Base-by-base conservation (phyloP, 2,888 invertebrate species). In the Monopis laevigella region DNA sequence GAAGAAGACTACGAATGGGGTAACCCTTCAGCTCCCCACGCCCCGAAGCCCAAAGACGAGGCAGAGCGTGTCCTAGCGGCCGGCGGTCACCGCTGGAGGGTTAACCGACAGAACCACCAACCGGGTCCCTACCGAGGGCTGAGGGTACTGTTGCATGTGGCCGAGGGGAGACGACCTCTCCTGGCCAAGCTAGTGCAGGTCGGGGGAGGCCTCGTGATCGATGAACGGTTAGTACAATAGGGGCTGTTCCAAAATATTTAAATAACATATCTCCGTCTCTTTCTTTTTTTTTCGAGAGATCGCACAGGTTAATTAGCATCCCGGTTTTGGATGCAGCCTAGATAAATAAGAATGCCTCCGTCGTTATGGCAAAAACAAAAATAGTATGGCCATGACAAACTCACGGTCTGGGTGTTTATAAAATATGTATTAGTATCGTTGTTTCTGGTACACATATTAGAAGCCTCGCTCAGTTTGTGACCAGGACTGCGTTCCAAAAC, bases 1-100 rank as follows among this genome's bases (percentile, higher is more conserved):
- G 95, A 95, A 62, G 90, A 91, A 52, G 82, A 86, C 1, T 93
- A 83, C 63, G 95, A 95, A 61, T 94, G 92, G 88, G 94, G 94
- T 2, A 93, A 93, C 63, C 88, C 89, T 0, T 64, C 68, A 39
- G 86, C 88, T 0, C 82, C 83, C 0, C 69, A 66, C 2, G 68
- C 75, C 0, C 82, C 84, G 1, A 59, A 78, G 0, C 58, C 86
- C 2, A n/a, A n/a, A n/a, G 54, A 77, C 19, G 48, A 72, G 32
- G 48, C 65, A 1, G 82, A 85, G 48, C 72, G 72, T 2, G 56
- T 64, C 0, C 73, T 88, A 8, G 86, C 85, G 0, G 62, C 68
- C 1, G 87, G 88, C 1, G 87, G 86, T 2, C 67, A 86, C 54
- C 83, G 84, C 47, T 94, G 93, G 93, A 82, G 93, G 1, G 65